Conservation (phyloP, 2,113 vertebrate species). For the Leptobrachium ailaonicum region DNA sequence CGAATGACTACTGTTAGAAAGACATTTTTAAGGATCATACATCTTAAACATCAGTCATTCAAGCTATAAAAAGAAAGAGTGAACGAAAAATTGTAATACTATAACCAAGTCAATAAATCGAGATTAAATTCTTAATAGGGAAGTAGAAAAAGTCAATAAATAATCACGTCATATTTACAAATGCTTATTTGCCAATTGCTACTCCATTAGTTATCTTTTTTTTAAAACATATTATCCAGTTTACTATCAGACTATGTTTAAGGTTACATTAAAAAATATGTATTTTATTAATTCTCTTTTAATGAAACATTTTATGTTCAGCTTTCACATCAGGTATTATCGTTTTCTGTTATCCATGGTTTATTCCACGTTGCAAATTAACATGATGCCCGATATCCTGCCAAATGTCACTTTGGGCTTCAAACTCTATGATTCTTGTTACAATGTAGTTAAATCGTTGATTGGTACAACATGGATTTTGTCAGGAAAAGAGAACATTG, state of each 20-base stretch:
- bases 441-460: conserved; percentile 8
- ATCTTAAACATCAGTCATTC: no score
- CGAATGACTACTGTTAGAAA: no score
- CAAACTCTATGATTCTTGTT: conserved; percentile 34
- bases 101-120: no score
- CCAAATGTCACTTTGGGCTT: conserved; percentile 40
- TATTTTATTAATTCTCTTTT: neutral
- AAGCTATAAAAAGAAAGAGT: no score
- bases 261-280: neutral
- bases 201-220: neutral
- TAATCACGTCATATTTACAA: neutral
- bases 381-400: conserved; percentile 10
- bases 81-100: no score
- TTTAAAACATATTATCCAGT: neutral
- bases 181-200: neutral
- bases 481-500: conserved; percentile 20
- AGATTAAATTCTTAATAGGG: no score
- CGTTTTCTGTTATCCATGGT: conserved; percentile 31
- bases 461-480: conserved; percentile 30
- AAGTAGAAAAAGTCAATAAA: no score
- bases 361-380: conserved; percentile 30
- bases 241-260: neutral
- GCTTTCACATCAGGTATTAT: conserved; percentile 38
- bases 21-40: no score
- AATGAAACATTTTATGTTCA: neutral